Evolutionary conservation across 2,888 invertebrate species (phyloP).

Genomic region (Adelognathus sp.): DNA sequence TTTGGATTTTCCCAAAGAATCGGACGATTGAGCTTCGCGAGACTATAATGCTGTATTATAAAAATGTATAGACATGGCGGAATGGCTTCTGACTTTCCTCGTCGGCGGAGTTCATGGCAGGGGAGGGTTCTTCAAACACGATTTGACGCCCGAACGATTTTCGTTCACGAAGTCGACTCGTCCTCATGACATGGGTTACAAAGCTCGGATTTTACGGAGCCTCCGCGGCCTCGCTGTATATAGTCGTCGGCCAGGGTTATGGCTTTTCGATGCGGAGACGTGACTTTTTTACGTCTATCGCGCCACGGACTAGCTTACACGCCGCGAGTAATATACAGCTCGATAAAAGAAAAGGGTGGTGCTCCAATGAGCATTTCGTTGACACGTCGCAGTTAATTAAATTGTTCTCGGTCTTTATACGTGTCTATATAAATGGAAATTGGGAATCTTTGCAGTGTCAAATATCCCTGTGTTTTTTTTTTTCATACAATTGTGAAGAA

Average conservation of each 20-base stretch:
- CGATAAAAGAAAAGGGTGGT: neutral
- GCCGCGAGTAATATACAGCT: neutral
- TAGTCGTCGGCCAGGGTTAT: conserved; percentile 37
- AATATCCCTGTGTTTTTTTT: neutral
- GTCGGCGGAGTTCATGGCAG: conserved; percentile 1
- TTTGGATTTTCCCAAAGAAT: conserved; percentile 61
- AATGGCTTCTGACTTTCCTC: neutral
- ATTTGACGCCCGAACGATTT: conserved; percentile 55
- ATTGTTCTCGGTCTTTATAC: neutral
- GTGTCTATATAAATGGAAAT: neutral
- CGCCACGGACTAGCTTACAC: neutral
- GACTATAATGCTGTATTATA: conserved; percentile 1
- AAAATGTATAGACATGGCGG: neutral
- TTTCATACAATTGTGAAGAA: neutral
- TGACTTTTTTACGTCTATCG: conserved; percentile 18
- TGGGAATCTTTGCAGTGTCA: too few relatives aligned
- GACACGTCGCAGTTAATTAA: neutral
- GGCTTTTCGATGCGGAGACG: conserved; percentile 56
- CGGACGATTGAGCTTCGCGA: conserved; percentile 48
- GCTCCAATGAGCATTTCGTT: conserved; percentile 28
- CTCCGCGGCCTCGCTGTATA: conserved; percentile 15
- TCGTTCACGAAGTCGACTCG: conserved; percentile 23
- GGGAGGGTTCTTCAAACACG: conserved; percentile 44
- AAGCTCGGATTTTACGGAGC: conserved; percentile 53
- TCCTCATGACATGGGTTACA: conserved; percentile 44